These are phyloP conservation scores for Tragelaphus imberbis DNA, from an alignment of 2,113 vertebrate genomes.

Conservation along the genomic window DNA sequence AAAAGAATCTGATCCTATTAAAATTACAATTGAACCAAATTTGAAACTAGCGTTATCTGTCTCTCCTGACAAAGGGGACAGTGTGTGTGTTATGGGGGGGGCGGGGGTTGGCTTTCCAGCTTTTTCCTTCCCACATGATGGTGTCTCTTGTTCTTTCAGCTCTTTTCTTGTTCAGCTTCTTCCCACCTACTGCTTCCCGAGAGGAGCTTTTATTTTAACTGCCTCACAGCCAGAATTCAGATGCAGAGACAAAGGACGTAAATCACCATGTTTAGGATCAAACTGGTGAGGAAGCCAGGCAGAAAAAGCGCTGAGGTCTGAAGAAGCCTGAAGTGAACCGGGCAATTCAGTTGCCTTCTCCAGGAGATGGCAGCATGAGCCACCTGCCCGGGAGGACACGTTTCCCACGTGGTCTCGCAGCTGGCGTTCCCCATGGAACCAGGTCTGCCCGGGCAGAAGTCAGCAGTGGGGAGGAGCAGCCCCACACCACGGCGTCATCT, in stretches of 20 bases:
- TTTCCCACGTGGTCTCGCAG: neutral
- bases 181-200: neutral
- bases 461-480: neutral
- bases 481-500: accelerated
- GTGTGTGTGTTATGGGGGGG: too few relatives aligned
- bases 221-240: neutral
- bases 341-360: neutral
- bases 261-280: neutral
- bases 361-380: neutral
- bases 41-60: neutral
- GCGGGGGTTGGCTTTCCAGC: neutral
- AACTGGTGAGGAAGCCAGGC: neutral
- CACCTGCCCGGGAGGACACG: accelerated
- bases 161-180: neutral
- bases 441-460: neutral
- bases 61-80: neutral
- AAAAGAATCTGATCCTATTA: neutral
- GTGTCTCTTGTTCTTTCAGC: neutral
- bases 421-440: neutral
- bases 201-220: neutral
- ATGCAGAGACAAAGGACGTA: neutral
- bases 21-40: neutral
- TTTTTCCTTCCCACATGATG: neutral
- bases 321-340: neutral
- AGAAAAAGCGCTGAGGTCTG: neutral